Evolutionary conservation across 2,797 vertebrate genomes (phyloP).

Genomic region (Poeciliopsis turneri): DNA sequence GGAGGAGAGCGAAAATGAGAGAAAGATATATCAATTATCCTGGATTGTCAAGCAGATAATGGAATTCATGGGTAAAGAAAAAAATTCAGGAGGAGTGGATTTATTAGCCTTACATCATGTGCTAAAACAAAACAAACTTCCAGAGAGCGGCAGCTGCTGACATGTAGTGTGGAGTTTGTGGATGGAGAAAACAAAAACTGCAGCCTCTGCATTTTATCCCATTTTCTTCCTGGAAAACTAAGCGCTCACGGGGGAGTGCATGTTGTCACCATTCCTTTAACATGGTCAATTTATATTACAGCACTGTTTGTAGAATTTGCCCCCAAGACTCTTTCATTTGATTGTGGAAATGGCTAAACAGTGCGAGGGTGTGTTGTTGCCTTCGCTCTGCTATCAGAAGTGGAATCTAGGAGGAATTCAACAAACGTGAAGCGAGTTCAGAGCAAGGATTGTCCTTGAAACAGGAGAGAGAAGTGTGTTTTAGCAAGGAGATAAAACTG

Average conservation of each 20-base stretch:
- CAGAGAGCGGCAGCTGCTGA: conserved; percentile 35
- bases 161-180: conserved; percentile 24
- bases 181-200: conserved; percentile 33
- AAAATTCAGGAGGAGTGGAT: conserved; percentile 9
- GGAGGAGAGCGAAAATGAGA: conserved; percentile 26
- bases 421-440: conserved; percentile 13
- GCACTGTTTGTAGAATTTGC: conserved; percentile 52
- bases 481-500: neutral
- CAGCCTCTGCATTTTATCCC: conserved; percentile 34
- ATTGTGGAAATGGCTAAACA: conserved; percentile 55
- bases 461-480: neutral
- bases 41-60: conserved; percentile 40
- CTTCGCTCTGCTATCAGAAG: conserved; percentile 61
- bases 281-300: conserved; percentile 55
- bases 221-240: conserved; percentile 23
- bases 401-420: conserved; percentile 55
- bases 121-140: conserved; percentile 46
- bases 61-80: conserved; percentile 13
- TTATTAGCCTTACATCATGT: conserved; percentile 42
- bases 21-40: conserved; percentile 58
- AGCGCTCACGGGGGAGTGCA: conserved; percentile 16
- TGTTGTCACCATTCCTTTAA: conserved; percentile 30
- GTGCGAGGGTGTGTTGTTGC: conserved; percentile 55
- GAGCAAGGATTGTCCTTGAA: conserved; percentile 8
- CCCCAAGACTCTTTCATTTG: conserved; percentile 60